A percentile compares a stretch with the other conserved stretches of the same genome.
Conservation (phyloP, 2,888 invertebrate genomes). For the Allygus modestus region DNA sequence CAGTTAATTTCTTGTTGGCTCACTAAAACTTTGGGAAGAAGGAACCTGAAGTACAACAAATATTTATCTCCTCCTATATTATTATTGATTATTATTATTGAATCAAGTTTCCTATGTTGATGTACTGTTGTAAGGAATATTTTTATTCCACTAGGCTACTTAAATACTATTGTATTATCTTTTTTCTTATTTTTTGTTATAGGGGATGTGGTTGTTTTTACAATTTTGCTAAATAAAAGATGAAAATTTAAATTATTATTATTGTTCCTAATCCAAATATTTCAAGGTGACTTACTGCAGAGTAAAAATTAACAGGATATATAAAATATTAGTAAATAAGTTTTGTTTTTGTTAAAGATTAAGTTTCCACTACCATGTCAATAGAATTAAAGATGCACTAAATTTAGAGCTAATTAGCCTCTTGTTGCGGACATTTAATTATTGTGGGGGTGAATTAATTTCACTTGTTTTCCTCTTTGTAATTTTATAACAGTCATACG, state of each 20-base stretch:
- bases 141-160: no score
- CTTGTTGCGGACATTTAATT: no score
- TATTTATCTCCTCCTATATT: background rate
- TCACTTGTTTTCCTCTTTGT: no score
- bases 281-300: no score
- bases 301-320: no score
- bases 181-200: background rate
- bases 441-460: no score
- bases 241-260: background rate
- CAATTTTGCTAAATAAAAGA: conserved; percentile 1
- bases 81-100: background rate
- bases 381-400: no score
- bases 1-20: background rate
- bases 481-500: no score
- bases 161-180: background rate
- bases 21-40: background rate
- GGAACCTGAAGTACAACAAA: background rate
- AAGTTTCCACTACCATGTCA: no score
- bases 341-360: no score
- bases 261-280: background rate
- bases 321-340: no score
- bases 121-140: background rate
- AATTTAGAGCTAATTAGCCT: no score
- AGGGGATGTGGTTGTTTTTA: background rate
- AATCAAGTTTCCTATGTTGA: background rate